phyloP scores from a whole-genome alignment of 2,888 invertebrate species.

The Thecocarcelia acutangulata region DNA sequence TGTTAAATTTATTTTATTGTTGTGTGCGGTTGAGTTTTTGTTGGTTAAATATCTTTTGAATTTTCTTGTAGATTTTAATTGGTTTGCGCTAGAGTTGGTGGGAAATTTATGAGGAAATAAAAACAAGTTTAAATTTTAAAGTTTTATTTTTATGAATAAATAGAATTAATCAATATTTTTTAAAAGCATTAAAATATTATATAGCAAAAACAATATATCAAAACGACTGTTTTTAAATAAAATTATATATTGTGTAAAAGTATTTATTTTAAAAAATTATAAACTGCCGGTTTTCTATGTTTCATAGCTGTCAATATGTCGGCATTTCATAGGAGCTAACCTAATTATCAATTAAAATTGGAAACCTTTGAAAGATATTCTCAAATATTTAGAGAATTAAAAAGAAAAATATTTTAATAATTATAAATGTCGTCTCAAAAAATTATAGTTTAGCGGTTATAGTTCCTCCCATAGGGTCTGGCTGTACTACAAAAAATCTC shows the following conservation, averaged over 20 bases:
- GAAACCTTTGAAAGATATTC: too few relatives aligned
- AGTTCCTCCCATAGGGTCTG: too few relatives aligned
- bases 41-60: constrained; percentile 26
- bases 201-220: constrained; percentile 3
- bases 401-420: too few relatives aligned
- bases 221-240: constrained; percentile 8
- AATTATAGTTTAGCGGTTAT: too few relatives aligned
- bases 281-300: too few relatives aligned
- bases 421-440: too few relatives aligned
- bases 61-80: constrained; percentile 59
- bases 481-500: too few relatives aligned
- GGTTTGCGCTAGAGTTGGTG: constrained; percentile 61
- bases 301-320: too few relatives aligned
- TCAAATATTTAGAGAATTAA: too few relatives aligned
- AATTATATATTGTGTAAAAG: not conserved
- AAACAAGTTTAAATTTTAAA: not conserved
- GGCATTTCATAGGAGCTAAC: too few relatives aligned
- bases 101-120: constrained; percentile 50
- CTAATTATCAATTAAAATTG: too few relatives aligned
- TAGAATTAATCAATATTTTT: not conserved
- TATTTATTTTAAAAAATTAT: too few relatives aligned
- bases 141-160: not conserved
- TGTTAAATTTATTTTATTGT: constrained; percentile 45
- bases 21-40: constrained; percentile 25
- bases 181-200: not conserved